Base-by-base conservation (phyloP, 2,113 vertebrate genomes). In the Myodes glareolus region DNA sequence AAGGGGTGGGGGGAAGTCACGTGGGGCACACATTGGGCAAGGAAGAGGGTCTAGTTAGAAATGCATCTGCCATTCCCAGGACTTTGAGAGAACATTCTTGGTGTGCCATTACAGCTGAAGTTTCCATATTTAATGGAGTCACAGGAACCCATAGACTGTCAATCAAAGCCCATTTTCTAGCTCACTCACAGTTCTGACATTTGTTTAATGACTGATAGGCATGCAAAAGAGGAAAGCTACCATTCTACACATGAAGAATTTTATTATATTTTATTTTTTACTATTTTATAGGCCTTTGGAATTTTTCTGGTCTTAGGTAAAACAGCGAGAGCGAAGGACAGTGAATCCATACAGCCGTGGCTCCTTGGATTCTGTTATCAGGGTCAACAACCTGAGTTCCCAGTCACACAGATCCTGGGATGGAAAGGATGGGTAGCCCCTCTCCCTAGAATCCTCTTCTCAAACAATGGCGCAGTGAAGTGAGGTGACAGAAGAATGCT, bases 51-150 rank as follows among this genome's bases (percentile, higher is more conserved):
- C 92, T 91, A 80, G 96, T 80, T 91, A 96, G 96, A 85, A 95
- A 93, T 81, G 92, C 94, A 90, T 70, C 70, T 96, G 93, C 95
- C 88, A 72, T 97, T 97, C 96, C 95, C 95, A 97, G 97, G 96
- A 81, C 84, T 76, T 96, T 90, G 77, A 78, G 95, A 97, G 81
- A 91, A 96, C 82, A 91, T 58, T 94, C 63, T 86, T 92, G 23
- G 31, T 86, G 39, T 92, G 31, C 93, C 63, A 1, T 86, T 96
- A 63, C 88, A 95, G 82, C 55, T n/a, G 0, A 65, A 93, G 92
- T 91, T 65, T 94, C 90, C 72, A 67, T 89, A 58, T 87, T 58
- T 84, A 63, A 68, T 47, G 78, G 88, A 90, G 45, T 96, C 58
- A 61, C 50, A 67, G 81, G 72, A 58, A 76, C 95, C 96, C 95